Evolutionary conservation across 2,797 vertebrate species (phyloP), one percentile per base, ranked within the genome.

Genomic region (Dromococcyx pavoninus): DNA sequence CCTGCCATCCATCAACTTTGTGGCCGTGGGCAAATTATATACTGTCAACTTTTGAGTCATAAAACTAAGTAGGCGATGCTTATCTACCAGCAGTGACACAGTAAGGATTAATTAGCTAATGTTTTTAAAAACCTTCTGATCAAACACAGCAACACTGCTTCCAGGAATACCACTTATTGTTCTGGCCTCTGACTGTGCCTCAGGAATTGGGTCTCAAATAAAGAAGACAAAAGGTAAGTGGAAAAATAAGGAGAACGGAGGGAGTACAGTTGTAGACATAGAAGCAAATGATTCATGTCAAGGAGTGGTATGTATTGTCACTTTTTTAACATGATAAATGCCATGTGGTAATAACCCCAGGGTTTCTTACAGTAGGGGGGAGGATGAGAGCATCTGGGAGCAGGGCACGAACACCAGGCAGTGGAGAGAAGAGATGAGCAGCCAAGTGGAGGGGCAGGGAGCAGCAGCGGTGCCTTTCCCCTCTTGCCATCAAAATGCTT

Each of bases 151-250:
- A 79, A 48, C 23, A 17, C 61, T 48, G 13, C 25, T 53, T 16
- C 6, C 62, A 54, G 28, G 18, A 58, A 53, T 5, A 7, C 39
- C 44, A 32, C 21, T 41, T 24, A 6, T 11, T 70, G 39, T n/a
- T 87, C 41, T 51, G 30, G 30, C 39, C 77, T 33, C 48, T 44
- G n/a, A 22, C 33, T 51, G 11, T 3, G 4, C 24, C 58, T 39
- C n/a, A 39, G n/a, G n/a, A 83, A 80, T 0, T 0, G 0, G 16
- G 24, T 35, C 54, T 53, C 41, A 25, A 7, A 14, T 7, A 11
- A 54, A 54, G 76, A 43, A 17, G 30, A 81, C 12, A 73, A 82
- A 78, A 65, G 19, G 17, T 33, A 81, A 48, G 17, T 15, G 16
- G 46, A 7, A 65, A 72, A 18, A 24, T 0, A n/a, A 27, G 14